Base-by-base conservation (phyloP, 2,888 invertebrate species). In the Drosophila ezoana region DNA sequence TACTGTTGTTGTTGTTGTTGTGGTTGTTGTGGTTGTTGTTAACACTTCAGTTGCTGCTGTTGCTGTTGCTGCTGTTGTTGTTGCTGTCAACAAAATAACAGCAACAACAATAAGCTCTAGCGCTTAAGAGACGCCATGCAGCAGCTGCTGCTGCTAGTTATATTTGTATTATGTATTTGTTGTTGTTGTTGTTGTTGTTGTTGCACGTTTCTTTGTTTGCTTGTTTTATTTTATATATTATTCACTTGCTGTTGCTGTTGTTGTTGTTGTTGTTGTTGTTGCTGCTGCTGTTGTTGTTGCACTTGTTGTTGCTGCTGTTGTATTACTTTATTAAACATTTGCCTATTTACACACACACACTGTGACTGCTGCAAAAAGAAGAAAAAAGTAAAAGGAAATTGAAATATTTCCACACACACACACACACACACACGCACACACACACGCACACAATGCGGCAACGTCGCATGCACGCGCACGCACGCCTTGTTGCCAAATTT, bases 311-410 rank as follows among this genome's bases (percentile, higher is more conserved):
- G 20, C 10, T 51, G 23, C 20, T 51, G 28, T 28, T 52, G 33
- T 56, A 59, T 69, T 57, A 58, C 45, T 67, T 52, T 60, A 54
- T 76, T 66, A 53, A 58, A 56, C 57, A 57, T 76, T 73, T 75
- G 71, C 70, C 67, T 73, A 74, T 75, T 69, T 73, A 64, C 71
- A 75, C 73, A 69, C 62, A 73, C 75, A 75, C 59, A 38, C 54
- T 60, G 58, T 56, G 52, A 57, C 64, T 64, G 73, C 76, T 74
- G 71, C 43, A 51, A 51, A 23, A 58, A 44, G 44, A 47, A 56
- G 16, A 52, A 56, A n/a, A 51, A 13, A 16, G n/a, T 18, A 3
- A 33, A 20, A 35, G 18, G 10, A 35, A 37, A 41, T 16, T 18
- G 1, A 4, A 20, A 16, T n/a, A 37, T 37, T 28, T 48, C 9